Percentiles rank a stretch among this genome's conserved stretches.
Conservation (phyloP, 2,888 invertebrate species). For the Acanthosepion lycidas region DNA sequence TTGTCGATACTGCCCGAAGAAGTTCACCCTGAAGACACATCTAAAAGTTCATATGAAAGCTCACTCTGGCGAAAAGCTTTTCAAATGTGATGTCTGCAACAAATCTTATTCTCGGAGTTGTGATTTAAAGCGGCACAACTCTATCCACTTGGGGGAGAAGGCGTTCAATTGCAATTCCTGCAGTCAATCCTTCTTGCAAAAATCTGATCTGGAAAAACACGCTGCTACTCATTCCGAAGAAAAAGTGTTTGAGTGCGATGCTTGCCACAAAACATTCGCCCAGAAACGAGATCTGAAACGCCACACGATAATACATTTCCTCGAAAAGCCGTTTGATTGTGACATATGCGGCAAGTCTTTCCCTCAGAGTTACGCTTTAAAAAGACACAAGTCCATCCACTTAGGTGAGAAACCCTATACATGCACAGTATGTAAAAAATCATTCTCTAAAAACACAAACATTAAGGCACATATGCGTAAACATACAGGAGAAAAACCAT, state of each 20-base stretch:
- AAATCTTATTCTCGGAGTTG: background rate
- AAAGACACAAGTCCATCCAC: constrained; percentile 40
- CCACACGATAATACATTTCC: background rate
- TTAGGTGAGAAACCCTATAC: constrained; percentile 11
- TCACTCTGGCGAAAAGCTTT: background rate
- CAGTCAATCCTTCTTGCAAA: background rate
- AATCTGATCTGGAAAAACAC: background rate
- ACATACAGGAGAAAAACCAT: constrained; percentile 53
- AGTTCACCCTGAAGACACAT: background rate
- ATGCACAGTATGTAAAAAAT: constrained; percentile 13
- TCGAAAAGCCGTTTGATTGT: constrained; percentile 21
- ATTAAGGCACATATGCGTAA: constrained; percentile 40
- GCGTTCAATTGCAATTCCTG: background rate
- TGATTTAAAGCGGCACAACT: background rate
- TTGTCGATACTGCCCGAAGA: background rate
- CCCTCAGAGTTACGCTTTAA: background rate
- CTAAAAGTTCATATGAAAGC: background rate
- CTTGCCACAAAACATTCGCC: background rate
- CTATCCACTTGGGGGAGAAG: background rate
- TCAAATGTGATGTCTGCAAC: background rate
- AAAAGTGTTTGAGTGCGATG: constrained; percentile 8
- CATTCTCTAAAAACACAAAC: background rate
- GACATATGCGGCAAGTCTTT: constrained; percentile 37
- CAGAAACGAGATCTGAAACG: background rate
- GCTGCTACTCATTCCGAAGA: background rate